A percentile compares a stretch with the other conserved stretches of the same genome.
Evolutionary conservation across 2,113 vertebrate genomes (phyloP).

Genomic region (Coturnix japonica): DNA sequence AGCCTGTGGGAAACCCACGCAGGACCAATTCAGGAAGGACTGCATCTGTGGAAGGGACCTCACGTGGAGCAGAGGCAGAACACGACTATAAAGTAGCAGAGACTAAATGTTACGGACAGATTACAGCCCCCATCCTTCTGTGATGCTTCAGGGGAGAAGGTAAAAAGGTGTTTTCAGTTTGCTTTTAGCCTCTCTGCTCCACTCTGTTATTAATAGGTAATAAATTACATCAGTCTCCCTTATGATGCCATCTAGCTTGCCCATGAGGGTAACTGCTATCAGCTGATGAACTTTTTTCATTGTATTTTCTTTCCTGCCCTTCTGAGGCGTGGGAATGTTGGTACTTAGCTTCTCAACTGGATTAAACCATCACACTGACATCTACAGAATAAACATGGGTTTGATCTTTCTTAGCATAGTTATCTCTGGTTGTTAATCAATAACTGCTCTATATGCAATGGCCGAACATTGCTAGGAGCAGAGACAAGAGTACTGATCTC

Average conservation of each 20-base stretch:
- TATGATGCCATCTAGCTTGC: not conserved
- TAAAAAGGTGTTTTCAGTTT: not conserved
- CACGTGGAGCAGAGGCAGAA: not conserved
- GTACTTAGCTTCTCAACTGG: not conserved
- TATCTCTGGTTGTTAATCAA: not conserved
- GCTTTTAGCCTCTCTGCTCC: not conserved
- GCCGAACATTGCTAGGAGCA: not conserved
- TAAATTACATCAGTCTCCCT: not conserved
- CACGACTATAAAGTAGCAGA: not conserved
- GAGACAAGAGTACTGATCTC: fast-evolving
- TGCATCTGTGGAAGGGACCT: not conserved
- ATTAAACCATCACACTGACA: not conserved
- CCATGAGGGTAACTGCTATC: not conserved
- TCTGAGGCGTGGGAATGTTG: not conserved
- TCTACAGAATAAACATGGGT: fast-evolving
- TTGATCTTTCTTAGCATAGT: not conserved
- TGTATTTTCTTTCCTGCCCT: not conserved
- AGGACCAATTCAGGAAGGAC: too few relatives aligned
- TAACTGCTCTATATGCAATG: not conserved
- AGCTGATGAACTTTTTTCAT: not conserved
- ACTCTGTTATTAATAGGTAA: not conserved
- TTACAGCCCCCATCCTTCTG: not conserved
- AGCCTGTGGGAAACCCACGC: too few relatives aligned
- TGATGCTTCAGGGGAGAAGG: not conserved
- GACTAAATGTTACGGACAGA: not conserved